A percentile compares a stretch with the other conserved stretches of the same genome.
Conservation (phyloP, 1,140 invertebrate species). For the Physella acuta region DNA sequence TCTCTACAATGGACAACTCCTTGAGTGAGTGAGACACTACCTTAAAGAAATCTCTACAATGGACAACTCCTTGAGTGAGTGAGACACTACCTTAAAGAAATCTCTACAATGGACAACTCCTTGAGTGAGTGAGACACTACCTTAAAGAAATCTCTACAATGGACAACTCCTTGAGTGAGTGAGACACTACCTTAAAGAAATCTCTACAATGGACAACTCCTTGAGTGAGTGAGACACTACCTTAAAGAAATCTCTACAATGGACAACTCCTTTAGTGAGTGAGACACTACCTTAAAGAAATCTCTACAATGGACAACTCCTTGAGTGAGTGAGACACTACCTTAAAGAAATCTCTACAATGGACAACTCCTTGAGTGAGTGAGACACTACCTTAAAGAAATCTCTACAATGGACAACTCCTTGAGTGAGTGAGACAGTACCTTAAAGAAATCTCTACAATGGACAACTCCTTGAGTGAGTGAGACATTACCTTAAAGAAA, state of each 20-base stretch:
- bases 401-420: constrained; percentile 81
- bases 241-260: constrained; percentile 80
- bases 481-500: constrained; percentile 81
- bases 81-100: constrained; percentile 81
- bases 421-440: constrained; percentile 71
- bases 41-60: constrained; percentile 80
- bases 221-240: constrained; percentile 71
- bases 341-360: constrained; percentile 80
- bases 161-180: constrained; percentile 78
- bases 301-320: constrained; percentile 81
- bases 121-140: constrained; percentile 71
- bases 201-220: constrained; percentile 81
- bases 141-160: constrained; percentile 80
- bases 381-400: constrained; percentile 81
- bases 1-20: constrained; percentile 81
- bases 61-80: constrained; percentile 78
- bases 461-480: constrained; percentile 78
- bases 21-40: constrained; percentile 71
- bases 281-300: constrained; percentile 81
- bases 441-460: constrained; percentile 80
- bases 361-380: constrained; percentile 78
- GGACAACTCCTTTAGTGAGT: constrained; percentile 80
- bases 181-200: constrained; percentile 81
- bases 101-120: constrained; percentile 81
- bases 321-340: constrained; percentile 71